Evolutionary conservation across 1,140 invertebrate species (phyloP).

Genomic region (Artemia franciscana): DNA sequence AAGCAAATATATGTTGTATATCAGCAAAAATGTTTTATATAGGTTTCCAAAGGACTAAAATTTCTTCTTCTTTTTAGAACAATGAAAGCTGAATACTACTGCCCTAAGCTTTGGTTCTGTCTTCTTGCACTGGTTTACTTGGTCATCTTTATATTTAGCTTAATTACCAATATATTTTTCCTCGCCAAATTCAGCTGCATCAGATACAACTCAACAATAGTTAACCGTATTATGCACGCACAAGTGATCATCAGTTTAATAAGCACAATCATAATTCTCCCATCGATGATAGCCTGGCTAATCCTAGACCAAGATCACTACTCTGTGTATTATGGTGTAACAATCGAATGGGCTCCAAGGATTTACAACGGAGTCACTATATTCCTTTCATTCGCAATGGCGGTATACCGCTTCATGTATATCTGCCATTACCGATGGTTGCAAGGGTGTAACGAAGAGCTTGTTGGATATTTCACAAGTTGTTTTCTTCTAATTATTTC

Average conservation of each 20-base stretch:
- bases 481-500: background rate
- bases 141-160: background rate
- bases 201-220: background rate
- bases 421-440: background rate
- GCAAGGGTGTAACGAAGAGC: background rate
- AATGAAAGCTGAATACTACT: background rate
- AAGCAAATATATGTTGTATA: no score
- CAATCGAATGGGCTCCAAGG: background rate
- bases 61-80: no score
- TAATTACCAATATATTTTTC: background rate
- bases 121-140: background rate
- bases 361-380: background rate
- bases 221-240: background rate
- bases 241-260: background rate
- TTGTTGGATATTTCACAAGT: background rate
- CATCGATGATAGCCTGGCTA: background rate
- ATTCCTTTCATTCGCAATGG: background rate
- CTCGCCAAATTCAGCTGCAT: background rate
- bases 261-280: background rate
- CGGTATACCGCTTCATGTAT: background rate
- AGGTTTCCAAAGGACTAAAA: no score
- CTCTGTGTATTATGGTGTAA: background rate
- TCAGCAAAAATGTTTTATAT: no score
- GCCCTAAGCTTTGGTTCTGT: background rate
- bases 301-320: background rate